Evolutionary conservation across 2,113 vertebrate genomes (phyloP).

Genomic region (Physeter macrocephalus): DNA sequence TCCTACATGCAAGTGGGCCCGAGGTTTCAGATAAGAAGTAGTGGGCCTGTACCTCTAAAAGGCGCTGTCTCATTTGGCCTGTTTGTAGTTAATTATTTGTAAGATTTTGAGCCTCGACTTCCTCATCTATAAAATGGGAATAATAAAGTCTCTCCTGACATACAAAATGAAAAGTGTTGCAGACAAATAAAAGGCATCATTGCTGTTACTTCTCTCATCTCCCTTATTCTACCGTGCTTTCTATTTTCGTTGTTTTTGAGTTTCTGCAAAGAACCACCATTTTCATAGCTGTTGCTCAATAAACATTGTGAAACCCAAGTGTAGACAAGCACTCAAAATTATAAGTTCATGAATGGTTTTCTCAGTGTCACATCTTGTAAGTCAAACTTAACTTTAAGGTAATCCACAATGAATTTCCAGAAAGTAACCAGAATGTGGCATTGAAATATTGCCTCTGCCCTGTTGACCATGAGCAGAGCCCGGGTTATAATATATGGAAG

Average conservation of each 20-base stretch:
- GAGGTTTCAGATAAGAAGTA: neutral
- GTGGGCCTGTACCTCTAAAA: neutral
- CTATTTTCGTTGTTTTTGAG: neutral
- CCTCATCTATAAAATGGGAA: neutral
- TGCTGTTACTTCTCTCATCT: neutral
- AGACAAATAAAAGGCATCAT: neutral
- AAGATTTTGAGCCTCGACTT: neutral
- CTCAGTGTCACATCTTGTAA: neutral
- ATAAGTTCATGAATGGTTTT: neutral
- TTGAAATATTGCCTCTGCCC: neutral
- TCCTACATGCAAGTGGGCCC: neutral
- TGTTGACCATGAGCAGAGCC: neutral
- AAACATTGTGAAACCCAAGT: neutral
- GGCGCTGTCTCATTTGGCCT: neutral
- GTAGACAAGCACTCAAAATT: neutral
- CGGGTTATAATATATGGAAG: neutral
- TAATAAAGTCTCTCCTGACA: neutral
- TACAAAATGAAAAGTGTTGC: neutral
- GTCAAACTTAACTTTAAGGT: neutral
- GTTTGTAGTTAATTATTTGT: neutral
- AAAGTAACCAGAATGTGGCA: neutral
- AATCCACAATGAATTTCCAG: neutral
- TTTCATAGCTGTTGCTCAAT: neutral
- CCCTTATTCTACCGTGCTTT: neutral
- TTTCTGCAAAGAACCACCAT: neutral